A percentile compares a stretch with the other conserved stretches of the same genome.
These are phyloP conservation scores for Aporophyla lueneburgensis DNA, from an alignment of 2,888 invertebrate genomes.

Conservation along the genomic window DNA sequence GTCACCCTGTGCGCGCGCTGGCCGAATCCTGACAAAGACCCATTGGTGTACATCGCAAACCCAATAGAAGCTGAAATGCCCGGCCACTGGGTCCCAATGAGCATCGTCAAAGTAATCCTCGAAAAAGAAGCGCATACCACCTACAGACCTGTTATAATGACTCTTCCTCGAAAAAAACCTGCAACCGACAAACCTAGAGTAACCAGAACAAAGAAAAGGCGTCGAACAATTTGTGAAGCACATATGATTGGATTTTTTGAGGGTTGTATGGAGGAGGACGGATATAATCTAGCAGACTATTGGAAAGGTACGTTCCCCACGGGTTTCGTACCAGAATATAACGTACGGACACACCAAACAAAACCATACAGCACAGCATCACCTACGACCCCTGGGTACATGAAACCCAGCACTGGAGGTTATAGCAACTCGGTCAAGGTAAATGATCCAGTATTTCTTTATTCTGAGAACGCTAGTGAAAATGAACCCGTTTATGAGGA, in stretches of 20 bases:
- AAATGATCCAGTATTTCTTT: background rate
- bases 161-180: fast-evolving
- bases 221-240: fast-evolving
- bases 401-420: too few species aligned
- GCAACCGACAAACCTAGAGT: background rate
- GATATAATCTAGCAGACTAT: background rate
- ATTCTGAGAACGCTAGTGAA: background rate
- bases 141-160: fast-evolving
- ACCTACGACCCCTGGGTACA: too few species aligned
- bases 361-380: background rate
- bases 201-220: background rate
- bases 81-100: conserved; percentile 79
- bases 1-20: conserved; percentile 36
- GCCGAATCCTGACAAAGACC: conserved; percentile 69
- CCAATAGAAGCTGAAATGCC: conserved; percentile 79
- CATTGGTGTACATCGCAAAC: conserved; percentile 76
- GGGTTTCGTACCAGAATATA: background rate
- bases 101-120: conserved; percentile 70
- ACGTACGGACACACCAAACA: too few species aligned
- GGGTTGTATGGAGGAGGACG: background rate
- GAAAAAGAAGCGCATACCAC: background rate
- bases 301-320: background rate
- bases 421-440: too few species aligned
- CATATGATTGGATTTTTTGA: background rate
- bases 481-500: background rate